Conservation (phyloP, 2,113 vertebrate genomes). For the Cheirogaleus medius region DNA sequence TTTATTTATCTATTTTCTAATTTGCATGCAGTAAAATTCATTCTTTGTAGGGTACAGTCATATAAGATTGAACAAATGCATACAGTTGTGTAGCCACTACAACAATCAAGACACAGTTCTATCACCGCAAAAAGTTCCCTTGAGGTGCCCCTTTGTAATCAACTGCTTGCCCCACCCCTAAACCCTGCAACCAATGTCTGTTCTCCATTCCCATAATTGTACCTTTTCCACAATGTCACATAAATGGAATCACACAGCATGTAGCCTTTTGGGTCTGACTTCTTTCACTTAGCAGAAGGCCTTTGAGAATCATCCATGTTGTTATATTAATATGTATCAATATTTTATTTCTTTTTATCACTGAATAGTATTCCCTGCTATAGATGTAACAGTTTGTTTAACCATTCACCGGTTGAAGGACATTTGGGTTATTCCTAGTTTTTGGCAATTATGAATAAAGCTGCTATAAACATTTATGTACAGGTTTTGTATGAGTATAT, state of each 20-base stretch:
- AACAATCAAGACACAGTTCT: conserved; percentile 1
- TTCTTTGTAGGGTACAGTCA: background rate
- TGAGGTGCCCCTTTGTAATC: background rate
- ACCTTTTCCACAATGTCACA: background rate
- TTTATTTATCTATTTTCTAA: background rate
- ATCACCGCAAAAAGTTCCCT: background rate
- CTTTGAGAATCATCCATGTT: background rate
- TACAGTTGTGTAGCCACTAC: background rate
- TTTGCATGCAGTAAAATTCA: background rate
- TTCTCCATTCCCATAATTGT: background rate
- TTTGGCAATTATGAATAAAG: conserved; percentile 21
- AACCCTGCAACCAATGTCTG: background rate
- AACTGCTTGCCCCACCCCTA: background rate
- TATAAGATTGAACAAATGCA: background rate
- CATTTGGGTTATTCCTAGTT: conserved; percentile 22
- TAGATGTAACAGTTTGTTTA: background rate
- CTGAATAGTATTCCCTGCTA: background rate
- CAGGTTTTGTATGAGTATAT: background rate
- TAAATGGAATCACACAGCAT: background rate
- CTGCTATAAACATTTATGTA: background rate
- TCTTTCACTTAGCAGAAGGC: background rate
- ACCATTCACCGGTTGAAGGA: background rate
- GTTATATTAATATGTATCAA: background rate
- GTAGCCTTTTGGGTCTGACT: background rate
- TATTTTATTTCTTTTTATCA: conserved; percentile 21